Percentiles rank a stretch among this genome's conserved stretches.
These are phyloP conservation scores for Nettapus auritus DNA, from an alignment of 2,113 vertebrate genomes.

Conservation along the genomic window DNA sequence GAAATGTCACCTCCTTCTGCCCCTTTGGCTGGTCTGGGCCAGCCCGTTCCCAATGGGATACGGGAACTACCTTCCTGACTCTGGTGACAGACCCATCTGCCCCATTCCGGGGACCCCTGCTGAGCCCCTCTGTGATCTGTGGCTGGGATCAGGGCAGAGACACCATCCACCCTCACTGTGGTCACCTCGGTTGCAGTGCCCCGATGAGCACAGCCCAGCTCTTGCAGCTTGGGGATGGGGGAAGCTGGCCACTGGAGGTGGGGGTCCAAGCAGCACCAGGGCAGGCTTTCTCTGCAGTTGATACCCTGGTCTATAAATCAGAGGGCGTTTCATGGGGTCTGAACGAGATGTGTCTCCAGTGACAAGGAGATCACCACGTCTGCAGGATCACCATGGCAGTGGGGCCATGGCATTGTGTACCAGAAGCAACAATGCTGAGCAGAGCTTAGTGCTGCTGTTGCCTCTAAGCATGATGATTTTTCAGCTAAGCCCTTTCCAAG, in stretches of 20 bases:
- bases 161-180: not conserved
- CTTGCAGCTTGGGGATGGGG: rapidly evolving
- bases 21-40: not conserved
- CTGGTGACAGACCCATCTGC: not conserved
- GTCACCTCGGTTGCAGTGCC: not conserved
- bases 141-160: not conserved
- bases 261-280: not conserved
- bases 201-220: not conserved
- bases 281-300: not conserved
- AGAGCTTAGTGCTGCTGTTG: not conserved
- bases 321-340: not conserved
- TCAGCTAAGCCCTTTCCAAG: not conserved
- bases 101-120: not conserved
- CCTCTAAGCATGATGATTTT: not conserved
- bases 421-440: not conserved
- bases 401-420: not conserved
- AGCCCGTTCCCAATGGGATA: not conserved
- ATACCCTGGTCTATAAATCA: not conserved
- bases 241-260: not conserved
- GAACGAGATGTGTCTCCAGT: not conserved
- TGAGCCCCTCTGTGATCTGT: not conserved
- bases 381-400: not conserved
- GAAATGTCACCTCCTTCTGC: not conserved
- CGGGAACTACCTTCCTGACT: not conserved
- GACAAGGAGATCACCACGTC: not conserved